phyloP scores from a whole-genome alignment of 2,797 vertebrate species.

The Gymnothorax reevesii region DNA sequence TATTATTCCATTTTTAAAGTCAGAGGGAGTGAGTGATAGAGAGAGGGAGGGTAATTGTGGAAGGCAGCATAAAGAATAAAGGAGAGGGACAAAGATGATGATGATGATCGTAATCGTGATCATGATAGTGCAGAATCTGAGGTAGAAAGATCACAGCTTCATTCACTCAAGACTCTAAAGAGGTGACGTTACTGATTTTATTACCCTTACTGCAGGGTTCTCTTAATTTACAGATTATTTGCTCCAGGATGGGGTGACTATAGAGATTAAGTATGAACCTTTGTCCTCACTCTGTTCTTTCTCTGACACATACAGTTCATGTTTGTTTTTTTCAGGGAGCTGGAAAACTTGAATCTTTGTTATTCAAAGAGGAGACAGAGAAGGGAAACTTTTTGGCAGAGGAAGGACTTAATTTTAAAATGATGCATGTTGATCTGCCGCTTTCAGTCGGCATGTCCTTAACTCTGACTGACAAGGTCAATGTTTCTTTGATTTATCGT shows the following conservation, averaged over 20 bases:
- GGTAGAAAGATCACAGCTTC: not conserved
- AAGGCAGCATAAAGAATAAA: slow-evolving; percentile 17
- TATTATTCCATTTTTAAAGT: slow-evolving; percentile 30
- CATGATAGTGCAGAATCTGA: not conserved
- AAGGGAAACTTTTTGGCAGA: too few relatives aligned
- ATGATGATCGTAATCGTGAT: not conserved
- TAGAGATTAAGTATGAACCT: not conserved
- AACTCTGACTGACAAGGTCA: too few relatives aligned
- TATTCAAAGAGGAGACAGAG: too few relatives aligned
- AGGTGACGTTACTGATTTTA: too few relatives aligned
- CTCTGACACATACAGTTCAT: too few relatives aligned
- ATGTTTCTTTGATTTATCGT: too few relatives aligned
- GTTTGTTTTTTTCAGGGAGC: too few relatives aligned
- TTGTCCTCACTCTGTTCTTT: not conserved
- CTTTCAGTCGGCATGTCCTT: too few relatives aligned
- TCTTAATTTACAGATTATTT: not conserved
- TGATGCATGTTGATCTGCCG: too few relatives aligned
- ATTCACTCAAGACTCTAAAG: too few relatives aligned
- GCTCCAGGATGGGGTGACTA: not conserved
- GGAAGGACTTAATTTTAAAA: too few relatives aligned
- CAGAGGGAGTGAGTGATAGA: slow-evolving; percentile 26
- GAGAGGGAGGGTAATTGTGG: slow-evolving; percentile 13
- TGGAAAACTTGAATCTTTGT: too few relatives aligned
- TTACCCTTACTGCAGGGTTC: not conserved
- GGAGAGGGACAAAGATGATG: not conserved